Evolutionary conservation across 2,113 vertebrate genomes (phyloP), one percentile per base, ranked within the genome.

Genomic region (Pelmatolapia mariae): DNA sequence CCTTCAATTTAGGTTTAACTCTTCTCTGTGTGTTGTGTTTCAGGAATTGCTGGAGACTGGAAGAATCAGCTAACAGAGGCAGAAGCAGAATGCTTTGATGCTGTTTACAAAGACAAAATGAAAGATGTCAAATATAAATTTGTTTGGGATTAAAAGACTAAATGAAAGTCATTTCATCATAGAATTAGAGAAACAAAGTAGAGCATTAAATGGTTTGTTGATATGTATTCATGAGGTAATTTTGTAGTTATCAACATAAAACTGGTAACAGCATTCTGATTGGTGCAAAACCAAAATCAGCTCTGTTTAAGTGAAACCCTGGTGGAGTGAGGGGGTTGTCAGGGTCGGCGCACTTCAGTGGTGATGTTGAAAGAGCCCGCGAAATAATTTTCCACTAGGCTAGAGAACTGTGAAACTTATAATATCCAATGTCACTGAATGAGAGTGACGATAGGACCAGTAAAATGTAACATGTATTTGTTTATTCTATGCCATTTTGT

Each of bases 31-130:
- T 86, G n/a, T 80, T 82, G 22, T 93, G 22, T 94, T 87, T 79
- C 87, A 97, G 96, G 96, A 80, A 83, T 96, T 16, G 52, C 45
- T 56, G 96, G 96, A 61, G 96, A 96, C 63, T 97, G 96, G 90
- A 96, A 95, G 84, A 96, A 96, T 79, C 93, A 82, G 8, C 84
- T 97, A 2, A 96, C 91, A 0, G 68, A 45, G 6, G 92, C 87
- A 45, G 96, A 97, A 76, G 89, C 83, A 6, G 88, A 95, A 73
- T 4, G 45, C 57, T 96, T 97, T 90, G 93, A 96, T 71, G 56
- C 87, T 1, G 86, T 95, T 45, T 97, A 94, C 85, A 87, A 93
- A 82, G 94, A 96, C 2, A 93, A 91, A 85, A 96, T 96, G 94
- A 96, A 94, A 52, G 93, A 95, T 81, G 82, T 96, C 8, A 79